phyloP scores from a whole-genome alignment of 1,140 invertebrate genomes.

The Ooceraea biroi region DNA sequence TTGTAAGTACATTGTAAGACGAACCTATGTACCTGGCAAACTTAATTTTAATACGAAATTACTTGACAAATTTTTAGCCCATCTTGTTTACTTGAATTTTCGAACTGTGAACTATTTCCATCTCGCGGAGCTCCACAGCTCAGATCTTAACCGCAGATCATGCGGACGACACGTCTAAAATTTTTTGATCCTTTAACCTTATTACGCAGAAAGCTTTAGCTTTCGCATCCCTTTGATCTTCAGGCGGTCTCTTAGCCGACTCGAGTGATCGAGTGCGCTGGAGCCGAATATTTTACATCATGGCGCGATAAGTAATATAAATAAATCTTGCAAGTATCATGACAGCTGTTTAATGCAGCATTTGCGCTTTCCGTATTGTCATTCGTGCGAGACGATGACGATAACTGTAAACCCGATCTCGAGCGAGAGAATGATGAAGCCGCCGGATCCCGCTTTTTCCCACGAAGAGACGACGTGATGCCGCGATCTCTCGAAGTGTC shows the following conservation, averaged over 20 bases:
- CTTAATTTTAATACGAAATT: background rate
- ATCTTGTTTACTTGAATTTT: background rate
- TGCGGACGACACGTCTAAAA: conserved; percentile 43
- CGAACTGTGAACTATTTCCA: background rate
- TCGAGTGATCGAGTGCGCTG: conserved; percentile 52
- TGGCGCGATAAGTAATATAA: background rate
- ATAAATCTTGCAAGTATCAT: conserved; percentile 3
- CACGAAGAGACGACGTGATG: conserved; percentile 20
- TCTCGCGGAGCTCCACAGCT: conserved; percentile 60
- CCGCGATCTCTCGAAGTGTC: conserved; percentile 28
- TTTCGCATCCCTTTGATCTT: conserved; percentile 81
- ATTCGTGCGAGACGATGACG: conserved; percentile 32
- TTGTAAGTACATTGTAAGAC: too few relatives aligned
- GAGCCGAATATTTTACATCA: conserved; percentile 64
- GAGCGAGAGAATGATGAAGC: background rate
- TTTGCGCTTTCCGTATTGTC: background rate
- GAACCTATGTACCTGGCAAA: background rate
- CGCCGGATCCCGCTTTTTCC: background rate
- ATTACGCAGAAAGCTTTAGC: conserved; percentile 66
- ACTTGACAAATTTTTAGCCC: background rate
- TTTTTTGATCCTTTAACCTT: conserved; percentile 65
- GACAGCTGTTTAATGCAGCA: background rate
- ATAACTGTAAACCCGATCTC: conserved; percentile 51
- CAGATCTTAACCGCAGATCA: conserved; percentile 49
- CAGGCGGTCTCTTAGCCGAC: conserved; percentile 73